Evolutionary conservation across 2,797 vertebrate genomes (phyloP).

Genomic region (Varecia variegata): DNA sequence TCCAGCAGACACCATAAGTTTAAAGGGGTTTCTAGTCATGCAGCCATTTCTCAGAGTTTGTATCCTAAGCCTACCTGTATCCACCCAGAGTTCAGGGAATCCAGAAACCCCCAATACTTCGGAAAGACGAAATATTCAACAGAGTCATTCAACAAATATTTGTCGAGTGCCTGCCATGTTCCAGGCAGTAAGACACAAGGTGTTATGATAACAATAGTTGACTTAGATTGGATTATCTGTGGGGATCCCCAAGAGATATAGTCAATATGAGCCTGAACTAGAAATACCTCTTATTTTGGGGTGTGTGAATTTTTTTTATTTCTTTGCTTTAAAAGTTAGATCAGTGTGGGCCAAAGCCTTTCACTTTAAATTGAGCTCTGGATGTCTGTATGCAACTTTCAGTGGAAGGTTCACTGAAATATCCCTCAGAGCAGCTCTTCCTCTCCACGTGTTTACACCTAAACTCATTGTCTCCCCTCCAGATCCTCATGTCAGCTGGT

Average conservation of each 20-base stretch:
- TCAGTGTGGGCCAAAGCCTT: background rate
- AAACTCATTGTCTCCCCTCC: background rate
- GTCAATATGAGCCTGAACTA: background rate
- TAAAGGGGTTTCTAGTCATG: background rate
- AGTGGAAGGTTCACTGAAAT: background rate
- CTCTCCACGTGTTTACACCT: background rate
- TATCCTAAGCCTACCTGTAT: background rate
- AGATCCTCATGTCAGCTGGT: background rate
- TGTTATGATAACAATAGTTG: background rate
- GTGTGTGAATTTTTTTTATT: background rate
- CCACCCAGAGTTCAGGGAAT: background rate
- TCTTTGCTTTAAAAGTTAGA: slow-evolving; percentile 23
- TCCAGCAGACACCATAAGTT: background rate
- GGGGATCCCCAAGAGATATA: background rate
- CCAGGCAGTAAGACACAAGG: background rate
- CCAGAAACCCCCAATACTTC: background rate
- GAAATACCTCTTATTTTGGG: background rate
- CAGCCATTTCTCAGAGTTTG: background rate
- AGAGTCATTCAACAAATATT: background rate
- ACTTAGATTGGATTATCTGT: background rate
- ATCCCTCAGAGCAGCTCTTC: no score
- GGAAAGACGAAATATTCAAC: background rate
- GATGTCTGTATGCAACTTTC: background rate
- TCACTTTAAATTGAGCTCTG: background rate
- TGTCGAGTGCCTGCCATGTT: background rate